Conservation (phyloP, 2,888 invertebrate genomes). For the Quadroppia sp. region DNA sequence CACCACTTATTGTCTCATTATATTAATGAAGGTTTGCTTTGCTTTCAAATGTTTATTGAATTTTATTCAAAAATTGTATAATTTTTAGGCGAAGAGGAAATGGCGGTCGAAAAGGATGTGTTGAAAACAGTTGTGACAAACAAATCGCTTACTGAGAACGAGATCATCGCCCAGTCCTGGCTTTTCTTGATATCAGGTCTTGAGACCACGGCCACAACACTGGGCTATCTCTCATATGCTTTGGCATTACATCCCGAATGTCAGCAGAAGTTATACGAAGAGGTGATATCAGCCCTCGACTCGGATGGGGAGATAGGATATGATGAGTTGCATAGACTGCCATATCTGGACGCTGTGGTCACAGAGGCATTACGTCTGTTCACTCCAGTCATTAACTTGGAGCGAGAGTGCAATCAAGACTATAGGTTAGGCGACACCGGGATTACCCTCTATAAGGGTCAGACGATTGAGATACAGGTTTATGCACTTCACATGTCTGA, state of each 20-base stretch:
- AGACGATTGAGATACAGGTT: conserved; percentile 20
- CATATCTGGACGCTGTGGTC: conserved; percentile 37
- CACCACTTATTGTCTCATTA: not conserved
- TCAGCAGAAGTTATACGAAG: conserved; percentile 40
- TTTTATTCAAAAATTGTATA: not conserved
- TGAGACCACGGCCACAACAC: conserved; percentile 40
- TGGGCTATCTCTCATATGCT: conserved; percentile 10
- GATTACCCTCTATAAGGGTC: not conserved
- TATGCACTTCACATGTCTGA: conserved; percentile 33
- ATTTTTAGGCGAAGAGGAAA: conserved; percentile 7
- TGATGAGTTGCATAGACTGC: conserved; percentile 23
- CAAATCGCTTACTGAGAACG: conserved; percentile 30
- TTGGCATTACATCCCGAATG: conserved; percentile 27
- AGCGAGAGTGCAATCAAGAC: not conserved
- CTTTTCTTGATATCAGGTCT: conserved; percentile 41
- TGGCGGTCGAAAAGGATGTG: not conserved
- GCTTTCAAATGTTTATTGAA: not conserved
- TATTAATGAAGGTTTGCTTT: conserved; percentile 3
- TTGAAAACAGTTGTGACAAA: not conserved
- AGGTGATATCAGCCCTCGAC: not conserved
- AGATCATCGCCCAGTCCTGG: conserved; percentile 40
- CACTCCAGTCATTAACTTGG: not conserved
- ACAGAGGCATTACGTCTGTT: conserved; percentile 33
- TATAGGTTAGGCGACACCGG: not conserved
- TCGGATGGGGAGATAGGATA: conserved; percentile 15